These are phyloP conservation scores for Murina feae DNA, from an alignment of 2,113 vertebrate genomes.

Conservation along the genomic window DNA sequence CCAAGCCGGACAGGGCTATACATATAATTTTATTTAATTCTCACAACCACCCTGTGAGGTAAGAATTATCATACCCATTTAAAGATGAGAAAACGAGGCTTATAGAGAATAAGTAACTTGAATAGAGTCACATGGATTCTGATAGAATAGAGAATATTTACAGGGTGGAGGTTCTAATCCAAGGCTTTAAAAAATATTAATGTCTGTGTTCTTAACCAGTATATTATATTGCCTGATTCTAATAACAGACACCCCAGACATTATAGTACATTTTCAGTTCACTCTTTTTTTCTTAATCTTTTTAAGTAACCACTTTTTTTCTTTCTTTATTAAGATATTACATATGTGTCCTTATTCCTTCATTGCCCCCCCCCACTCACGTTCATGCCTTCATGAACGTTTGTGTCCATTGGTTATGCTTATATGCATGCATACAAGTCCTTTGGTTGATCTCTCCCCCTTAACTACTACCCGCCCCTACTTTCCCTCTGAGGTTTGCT, in stretches of 20 bases:
- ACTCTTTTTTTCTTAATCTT: too few relatives aligned
- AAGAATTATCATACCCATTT: neutral
- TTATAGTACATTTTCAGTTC: neutral
- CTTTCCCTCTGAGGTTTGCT: too few relatives aligned
- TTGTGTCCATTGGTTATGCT: too few relatives aligned
- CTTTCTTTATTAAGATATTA: too few relatives aligned
- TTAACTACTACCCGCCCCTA: too few relatives aligned
- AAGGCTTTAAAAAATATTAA: neutral
- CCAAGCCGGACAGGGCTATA: too few relatives aligned
- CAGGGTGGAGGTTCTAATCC: neutral
- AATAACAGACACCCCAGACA: neutral
- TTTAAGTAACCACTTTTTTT: too few relatives aligned
- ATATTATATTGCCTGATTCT: neutral
- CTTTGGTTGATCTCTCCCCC: too few relatives aligned
- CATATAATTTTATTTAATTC: neutral
- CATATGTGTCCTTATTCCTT: too few relatives aligned
- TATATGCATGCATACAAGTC: too few relatives aligned
- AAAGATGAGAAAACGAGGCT: conserved; percentile 32
- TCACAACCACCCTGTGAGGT: neutral
- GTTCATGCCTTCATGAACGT: too few relatives aligned
- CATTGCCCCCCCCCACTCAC: too few relatives aligned
- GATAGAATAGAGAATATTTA: neutral
- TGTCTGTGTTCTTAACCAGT: neutral
- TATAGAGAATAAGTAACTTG: neutral
- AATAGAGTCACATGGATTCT: neutral